These are phyloP conservation scores for Pachyuromys duprasi DNA, from an alignment of 2,797 vertebrate species.

Conservation along the genomic window DNA sequence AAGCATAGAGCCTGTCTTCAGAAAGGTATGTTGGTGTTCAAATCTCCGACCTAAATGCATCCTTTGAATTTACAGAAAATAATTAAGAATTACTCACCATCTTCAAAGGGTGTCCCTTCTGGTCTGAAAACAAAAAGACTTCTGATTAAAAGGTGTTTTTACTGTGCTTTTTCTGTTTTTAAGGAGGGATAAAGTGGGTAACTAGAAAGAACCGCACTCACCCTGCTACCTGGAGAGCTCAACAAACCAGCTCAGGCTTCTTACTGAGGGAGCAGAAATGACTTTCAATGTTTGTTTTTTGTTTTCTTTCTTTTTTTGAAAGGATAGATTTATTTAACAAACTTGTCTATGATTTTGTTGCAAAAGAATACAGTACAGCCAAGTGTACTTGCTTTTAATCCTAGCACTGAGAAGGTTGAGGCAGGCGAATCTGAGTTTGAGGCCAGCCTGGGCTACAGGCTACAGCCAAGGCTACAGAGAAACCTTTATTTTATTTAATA, in stretches of 20 bases:
- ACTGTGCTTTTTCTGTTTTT: conserved; percentile 47
- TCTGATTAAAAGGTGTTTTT: conserved; percentile 78
- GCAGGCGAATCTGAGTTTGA: background rate
- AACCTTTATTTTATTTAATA: background rate
- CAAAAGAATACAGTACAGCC: background rate
- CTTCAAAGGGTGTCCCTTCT: conserved; percentile 99
- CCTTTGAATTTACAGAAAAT: conserved; percentile 36
- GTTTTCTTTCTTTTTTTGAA: background rate
- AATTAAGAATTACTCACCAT: conserved; percentile 91
- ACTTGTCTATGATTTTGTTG: background rate
- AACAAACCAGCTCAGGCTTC: background rate
- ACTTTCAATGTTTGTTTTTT: background rate
- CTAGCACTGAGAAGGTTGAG: background rate
- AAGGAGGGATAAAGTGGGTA: conserved; percentile 20
- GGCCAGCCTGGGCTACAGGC: background rate
- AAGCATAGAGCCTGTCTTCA: conserved; percentile 48
- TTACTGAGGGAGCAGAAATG: background rate
- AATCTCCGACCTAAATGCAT: conserved; percentile 17
- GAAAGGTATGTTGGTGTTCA: background rate
- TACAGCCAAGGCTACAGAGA: background rate
- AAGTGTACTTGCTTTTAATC: background rate
- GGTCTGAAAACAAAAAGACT: conserved; percentile 90
- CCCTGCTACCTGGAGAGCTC: background rate
- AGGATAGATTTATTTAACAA: conserved; percentile 32
- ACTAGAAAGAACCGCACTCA: background rate